These are phyloP conservation scores for Seriola quinqueradiata DNA, from an alignment of 2,113 vertebrate species.

Conservation along the genomic window DNA sequence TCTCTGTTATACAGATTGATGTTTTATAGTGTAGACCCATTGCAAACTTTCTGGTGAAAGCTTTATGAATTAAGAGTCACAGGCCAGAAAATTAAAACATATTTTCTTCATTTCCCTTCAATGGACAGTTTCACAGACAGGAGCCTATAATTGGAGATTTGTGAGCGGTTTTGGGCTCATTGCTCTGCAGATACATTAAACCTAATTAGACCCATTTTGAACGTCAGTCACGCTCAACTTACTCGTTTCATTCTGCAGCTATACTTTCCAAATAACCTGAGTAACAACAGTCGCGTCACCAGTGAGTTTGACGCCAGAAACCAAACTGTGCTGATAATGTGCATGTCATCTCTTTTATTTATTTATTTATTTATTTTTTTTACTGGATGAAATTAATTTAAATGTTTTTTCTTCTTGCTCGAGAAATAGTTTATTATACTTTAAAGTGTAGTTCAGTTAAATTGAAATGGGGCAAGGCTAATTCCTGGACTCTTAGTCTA, in stretches of 20 bases:
- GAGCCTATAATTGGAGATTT: conserved; percentile 15
- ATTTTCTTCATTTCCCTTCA: neutral
- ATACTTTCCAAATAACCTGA: conserved; percentile 14
- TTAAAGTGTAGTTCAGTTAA: neutral
- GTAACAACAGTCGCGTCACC: no score
- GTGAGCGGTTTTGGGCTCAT: neutral
- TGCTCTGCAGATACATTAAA: conserved; percentile 7
- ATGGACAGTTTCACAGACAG: neutral
- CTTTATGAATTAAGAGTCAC: neutral
- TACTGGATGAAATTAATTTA: neutral
- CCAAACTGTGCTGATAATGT: neutral
- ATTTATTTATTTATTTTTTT: neutral
- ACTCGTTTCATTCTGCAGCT: neutral
- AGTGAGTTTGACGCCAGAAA: neutral
- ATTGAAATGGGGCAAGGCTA: neutral
- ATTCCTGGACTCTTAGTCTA: neutral
- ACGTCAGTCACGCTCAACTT: neutral
- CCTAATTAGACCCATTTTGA: neutral
- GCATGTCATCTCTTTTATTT: neutral
- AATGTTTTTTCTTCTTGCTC: neutral
- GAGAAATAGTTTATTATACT: neutral
- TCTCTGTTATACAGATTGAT: no score
- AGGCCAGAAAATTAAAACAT: neutral
- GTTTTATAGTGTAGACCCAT: neutral
- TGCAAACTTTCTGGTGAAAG: neutral